These are phyloP conservation scores for Brachyrhaphis roseni DNA, from an alignment of 2,797 vertebrate species.

Conservation along the genomic window DNA sequence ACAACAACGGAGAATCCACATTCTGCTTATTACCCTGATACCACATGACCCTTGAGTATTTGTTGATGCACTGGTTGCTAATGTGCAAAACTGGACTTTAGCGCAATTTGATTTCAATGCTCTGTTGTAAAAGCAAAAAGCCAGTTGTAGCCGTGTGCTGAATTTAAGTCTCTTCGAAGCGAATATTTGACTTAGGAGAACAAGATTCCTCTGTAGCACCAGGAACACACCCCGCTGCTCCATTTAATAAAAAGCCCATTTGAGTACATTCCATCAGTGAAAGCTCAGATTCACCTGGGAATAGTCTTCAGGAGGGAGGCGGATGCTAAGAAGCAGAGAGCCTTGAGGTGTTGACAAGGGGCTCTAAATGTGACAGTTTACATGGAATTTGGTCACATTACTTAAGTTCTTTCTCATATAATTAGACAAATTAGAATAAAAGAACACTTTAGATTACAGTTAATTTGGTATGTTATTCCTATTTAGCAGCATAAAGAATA, in stretches of 20 bases:
- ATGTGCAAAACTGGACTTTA: conserved; percentile 13
- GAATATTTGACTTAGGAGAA: conserved; percentile 27
- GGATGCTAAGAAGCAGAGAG: conserved; percentile 54
- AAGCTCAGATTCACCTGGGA: conserved; percentile 63
- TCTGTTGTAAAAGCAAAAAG: neutral
- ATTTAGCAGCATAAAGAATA: conserved; percentile 4
- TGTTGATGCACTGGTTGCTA: conserved; percentile 34
- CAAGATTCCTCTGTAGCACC: conserved; percentile 2
- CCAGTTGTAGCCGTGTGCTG: neutral
- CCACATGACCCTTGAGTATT: conserved; percentile 44
- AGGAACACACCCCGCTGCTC: conserved; percentile 27
- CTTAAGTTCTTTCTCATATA: conserved; percentile 35
- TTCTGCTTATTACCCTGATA: neutral
- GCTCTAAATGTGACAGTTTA: conserved; percentile 31
- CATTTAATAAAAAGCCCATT: conserved; percentile 64
- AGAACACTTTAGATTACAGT: neutral
- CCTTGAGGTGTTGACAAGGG: conserved; percentile 68
- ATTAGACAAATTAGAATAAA: neutral
- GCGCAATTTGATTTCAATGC: conserved; percentile 1
- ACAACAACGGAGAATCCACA: neutral
- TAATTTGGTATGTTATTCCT: neutral
- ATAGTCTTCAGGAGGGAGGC: conserved; percentile 56
- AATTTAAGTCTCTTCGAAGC: conserved; percentile 12
- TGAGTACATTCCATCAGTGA: conserved; percentile 56
- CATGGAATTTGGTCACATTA: neutral